Evolutionary conservation across 2,797 vertebrate genomes (phyloP).

Genomic region (Propithecus deckenii): DNA sequence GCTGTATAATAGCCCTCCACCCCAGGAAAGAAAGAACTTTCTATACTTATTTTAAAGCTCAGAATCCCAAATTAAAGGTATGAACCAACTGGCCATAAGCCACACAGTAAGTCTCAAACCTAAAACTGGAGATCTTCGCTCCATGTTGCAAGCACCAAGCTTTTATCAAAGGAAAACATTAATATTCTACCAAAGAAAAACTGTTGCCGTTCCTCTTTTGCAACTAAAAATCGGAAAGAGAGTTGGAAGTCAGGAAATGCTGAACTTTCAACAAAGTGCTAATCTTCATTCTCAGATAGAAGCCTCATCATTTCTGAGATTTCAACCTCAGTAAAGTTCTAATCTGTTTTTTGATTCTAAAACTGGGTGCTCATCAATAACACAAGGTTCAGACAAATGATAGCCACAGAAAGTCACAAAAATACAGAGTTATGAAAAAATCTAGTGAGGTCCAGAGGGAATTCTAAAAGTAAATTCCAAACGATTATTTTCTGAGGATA

Average conservation of each 20-base stretch:
- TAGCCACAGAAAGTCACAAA: not conserved
- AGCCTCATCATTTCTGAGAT: not conserved
- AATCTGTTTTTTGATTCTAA: not conserved
- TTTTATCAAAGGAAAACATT: not conserved
- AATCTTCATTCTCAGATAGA: not conserved
- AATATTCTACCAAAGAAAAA: not conserved
- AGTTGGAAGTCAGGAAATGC: not conserved
- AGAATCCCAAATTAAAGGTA: conserved; percentile 34
- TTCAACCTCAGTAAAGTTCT: not conserved
- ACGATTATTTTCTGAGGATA: not conserved
- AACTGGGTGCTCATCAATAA: not conserved
- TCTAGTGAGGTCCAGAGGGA: not conserved
- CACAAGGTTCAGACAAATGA: not conserved
- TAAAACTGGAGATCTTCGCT: not conserved
- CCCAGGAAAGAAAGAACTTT: conserved; percentile 34
- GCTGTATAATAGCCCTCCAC: not conserved
- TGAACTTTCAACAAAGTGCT: not conserved
- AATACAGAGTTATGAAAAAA: not conserved
- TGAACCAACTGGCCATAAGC: not conserved
- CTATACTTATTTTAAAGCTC: not conserved
- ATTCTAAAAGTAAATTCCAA: not conserved
- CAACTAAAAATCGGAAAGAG: not conserved
- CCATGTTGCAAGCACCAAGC: not conserved
- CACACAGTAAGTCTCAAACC: not conserved
- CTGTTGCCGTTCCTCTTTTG: not conserved